Evolutionary conservation across 2,888 invertebrate species (phyloP), one percentile per base, ranked within the genome.

Genomic region (Timandra comae): DNA sequence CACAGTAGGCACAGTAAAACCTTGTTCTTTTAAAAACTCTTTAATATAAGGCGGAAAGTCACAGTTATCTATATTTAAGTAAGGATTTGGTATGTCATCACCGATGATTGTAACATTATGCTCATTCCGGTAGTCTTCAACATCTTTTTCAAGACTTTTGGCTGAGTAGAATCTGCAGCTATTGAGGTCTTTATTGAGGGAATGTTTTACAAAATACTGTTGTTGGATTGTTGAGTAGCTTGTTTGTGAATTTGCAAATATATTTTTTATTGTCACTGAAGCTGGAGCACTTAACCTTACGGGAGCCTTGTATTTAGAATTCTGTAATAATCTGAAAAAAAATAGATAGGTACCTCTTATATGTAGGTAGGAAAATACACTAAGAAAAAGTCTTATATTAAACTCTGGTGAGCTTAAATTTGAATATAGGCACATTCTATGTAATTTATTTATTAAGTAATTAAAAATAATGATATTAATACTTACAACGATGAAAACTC

Each of bases 31-130:
- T 24, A 90, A 79, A 49, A 87, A 90, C 3, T 84, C 76, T 82
- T 91, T 90, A 22, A 92, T 89, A 46, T 90, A 90, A 49, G 91
- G 90, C 3, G 93, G 93, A 60, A 94, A 93, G 41, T 88, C 88
- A 46, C 91, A 91, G 52, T 91, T 93, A 33, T 91, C 90, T 66
- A 95, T 93, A 48, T 88, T 87, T 52, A 91, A 88, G 41, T 92
- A 91, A 6, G 95, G 94, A 56, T 91, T 90, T 2, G 94, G 94
- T 39, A 92, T 82, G 56, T 89, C 69, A 2, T 86, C 75, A 9
- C 94, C 95, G 42, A 90, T 88, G 1, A 94, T 82, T 2, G 93
- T 93, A 32, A 95, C 91, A 61, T 93, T 90, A 49, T 93, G 88
- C 24, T 88, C 85, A 43, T 75, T 79, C 31, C 91, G 86, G 63